These are phyloP conservation scores for Didymodactylos carnosus DNA, from an alignment of 2,888 invertebrate genomes.

Conservation along the genomic window DNA sequence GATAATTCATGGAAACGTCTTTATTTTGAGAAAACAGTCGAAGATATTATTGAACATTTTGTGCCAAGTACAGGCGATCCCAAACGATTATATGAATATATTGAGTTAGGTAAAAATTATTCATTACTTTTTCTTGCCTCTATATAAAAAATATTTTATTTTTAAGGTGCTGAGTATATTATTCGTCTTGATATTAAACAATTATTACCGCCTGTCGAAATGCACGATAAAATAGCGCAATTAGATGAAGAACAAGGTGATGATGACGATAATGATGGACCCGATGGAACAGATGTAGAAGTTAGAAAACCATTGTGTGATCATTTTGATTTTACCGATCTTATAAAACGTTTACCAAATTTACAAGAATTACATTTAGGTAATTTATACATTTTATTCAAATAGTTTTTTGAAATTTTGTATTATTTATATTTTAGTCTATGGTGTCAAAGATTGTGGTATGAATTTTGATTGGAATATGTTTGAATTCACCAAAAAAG, in stretches of 20 bases:
- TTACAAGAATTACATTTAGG: slow-evolving; percentile 31
- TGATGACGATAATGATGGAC: slow-evolving; percentile 25
- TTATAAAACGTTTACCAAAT: slow-evolving; percentile 25
- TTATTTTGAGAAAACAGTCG: slow-evolving; percentile 31
- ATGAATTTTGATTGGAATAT: slow-evolving; percentile 37
- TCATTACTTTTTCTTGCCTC: too few relatives aligned
- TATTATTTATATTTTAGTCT: too few relatives aligned
- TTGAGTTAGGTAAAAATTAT: not conserved
- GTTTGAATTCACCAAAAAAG: slow-evolving; percentile 34
- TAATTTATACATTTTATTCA: too few relatives aligned
- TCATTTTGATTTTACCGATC: slow-evolving; percentile 32
- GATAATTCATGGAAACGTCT: slow-evolving; percentile 32
- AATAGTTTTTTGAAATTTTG: too few relatives aligned
- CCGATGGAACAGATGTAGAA: slow-evolving; percentile 25
- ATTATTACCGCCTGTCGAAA: slow-evolving; percentile 32
- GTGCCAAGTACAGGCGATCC: slow-evolving; percentile 23
- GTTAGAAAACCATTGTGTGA: slow-evolving; percentile 18
- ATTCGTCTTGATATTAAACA: slow-evolving; percentile 27
- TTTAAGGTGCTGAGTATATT: slow-evolving; percentile 24
- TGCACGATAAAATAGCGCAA: slow-evolving; percentile 25
- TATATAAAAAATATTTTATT: slow-evolving; percentile 3
- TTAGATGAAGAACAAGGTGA: slow-evolving; percentile 27
- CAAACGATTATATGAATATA: not conserved
- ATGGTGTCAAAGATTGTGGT: slow-evolving; percentile 33
- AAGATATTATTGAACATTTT: slow-evolving; percentile 31